A percentile compares a stretch with the other conserved stretches of the same genome.
phyloP scores from a whole-genome alignment of 2,888 invertebrate species.

The Cristatella mucedo region DNA sequence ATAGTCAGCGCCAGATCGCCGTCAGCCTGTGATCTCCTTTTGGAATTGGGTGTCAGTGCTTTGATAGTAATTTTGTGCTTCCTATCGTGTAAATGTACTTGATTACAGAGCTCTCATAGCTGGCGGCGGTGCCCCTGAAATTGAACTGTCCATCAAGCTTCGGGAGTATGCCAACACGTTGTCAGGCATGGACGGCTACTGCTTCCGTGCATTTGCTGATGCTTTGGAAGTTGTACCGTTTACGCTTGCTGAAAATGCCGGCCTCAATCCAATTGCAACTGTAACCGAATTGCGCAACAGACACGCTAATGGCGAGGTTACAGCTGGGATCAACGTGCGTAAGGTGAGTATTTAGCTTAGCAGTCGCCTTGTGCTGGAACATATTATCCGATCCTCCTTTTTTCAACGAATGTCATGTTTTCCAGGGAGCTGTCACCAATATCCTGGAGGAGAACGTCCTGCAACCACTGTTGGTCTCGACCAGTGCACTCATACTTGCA shows the following conservation, averaged over 20 bases:
- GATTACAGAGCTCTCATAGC: conserved; percentile 62
- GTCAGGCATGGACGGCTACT: conserved; percentile 83
- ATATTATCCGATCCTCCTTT: too few species aligned
- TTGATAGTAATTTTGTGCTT: too few species aligned
- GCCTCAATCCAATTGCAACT: conserved; percentile 78
- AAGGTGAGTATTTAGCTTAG: conserved; percentile 34
- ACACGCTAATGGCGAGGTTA: conserved; percentile 69
- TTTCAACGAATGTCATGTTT: too few species aligned
- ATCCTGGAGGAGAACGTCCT: conserved; percentile 92
- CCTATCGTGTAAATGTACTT: conserved; percentile 7
- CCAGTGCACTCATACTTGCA: conserved; percentile 77
- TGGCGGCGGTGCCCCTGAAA: conserved; percentile 95
- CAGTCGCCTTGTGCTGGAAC: neutral
- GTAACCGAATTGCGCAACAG: conserved; percentile 88
- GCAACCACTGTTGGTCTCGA: conserved; percentile 86
- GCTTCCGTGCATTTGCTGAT: conserved; percentile 82
- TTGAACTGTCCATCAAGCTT: conserved; percentile 70
- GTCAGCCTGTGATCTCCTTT: too few species aligned
- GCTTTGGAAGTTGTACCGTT: conserved; percentile 84
- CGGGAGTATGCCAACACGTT: conserved; percentile 64
- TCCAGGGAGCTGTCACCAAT: conserved; percentile 74
- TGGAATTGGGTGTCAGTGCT: too few species aligned
- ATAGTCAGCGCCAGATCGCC: too few species aligned
- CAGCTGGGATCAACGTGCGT: conserved; percentile 86
- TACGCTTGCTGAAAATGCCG: conserved; percentile 78